Evolutionary conservation across 2,797 vertebrate genomes (phyloP), one percentile per base, ranked within the genome.

Genomic region (Eutrigla gurnardus): DNA sequence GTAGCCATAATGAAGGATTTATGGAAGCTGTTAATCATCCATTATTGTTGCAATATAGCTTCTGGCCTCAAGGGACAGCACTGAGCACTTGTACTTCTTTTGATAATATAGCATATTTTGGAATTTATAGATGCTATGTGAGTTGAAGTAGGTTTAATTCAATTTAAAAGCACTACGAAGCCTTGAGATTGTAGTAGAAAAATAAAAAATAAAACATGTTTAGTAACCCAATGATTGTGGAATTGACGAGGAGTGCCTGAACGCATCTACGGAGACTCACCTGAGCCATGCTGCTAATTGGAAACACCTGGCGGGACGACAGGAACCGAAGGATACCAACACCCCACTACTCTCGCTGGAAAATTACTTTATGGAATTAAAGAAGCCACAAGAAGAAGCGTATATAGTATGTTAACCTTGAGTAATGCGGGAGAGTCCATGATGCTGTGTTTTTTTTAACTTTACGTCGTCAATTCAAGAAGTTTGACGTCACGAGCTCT

Each of bases 401-500:
- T 2, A 25, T 25, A 25, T 25, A 25, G 1, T 25, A 25, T 25
- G 2, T 25, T 25, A 25, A 25, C 25, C 25, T 25, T 2, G 25
- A 25, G 25, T 25, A 25, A 25, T 25, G 8, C 1, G 3, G 11
- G 52, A 1, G 17, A 58, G 36, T 12, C 2, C 1, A n/a, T n/a
- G n/a, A n/a, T n/a, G n/a, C n/a, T n/a, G n/a, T n/a, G n/a, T n/a
- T n/a, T n/a, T n/a, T n/a, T 61, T 61, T 1, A 36, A 36, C 39
- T 25, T 18, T 7, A 4, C 15, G 5, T 39, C 2, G 40, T n/a
- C 1, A n/a, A 17, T 6, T 64, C 2, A 2, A n/a, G 5, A 33
- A 17, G 43, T 1, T 3, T 2, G 6, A 25, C 15, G 0, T 36
- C 5, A 1, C 2, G 2, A 46, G 12, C 0, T 17, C 14, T 13